Evolutionary conservation across 2,797 vertebrate species (phyloP), one percentile per base, ranked within the genome.

Genomic region (Sitta carolinensis): DNA sequence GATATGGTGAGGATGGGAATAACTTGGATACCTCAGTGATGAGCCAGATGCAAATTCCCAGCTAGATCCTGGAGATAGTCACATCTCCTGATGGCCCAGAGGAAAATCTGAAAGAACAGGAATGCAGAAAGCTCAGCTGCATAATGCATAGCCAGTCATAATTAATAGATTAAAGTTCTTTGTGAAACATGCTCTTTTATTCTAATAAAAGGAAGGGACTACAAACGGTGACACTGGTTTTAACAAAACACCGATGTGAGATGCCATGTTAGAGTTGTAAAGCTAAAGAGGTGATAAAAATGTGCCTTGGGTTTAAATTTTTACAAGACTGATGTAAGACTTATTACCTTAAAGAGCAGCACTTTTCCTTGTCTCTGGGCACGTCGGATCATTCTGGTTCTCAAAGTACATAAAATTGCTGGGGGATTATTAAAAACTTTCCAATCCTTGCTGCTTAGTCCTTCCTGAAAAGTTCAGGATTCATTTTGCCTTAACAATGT

Each of bases 121-220:
- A 90, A 94, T 90, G 94, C 66, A 20, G 34, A 74, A 88, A 91
- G 82, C 83, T 86, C 17, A 76, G 40, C 73, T 94, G 89, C 83
- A 79, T 91, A 88, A 90, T 90, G 87, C 87, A 79, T 30, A 42
- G 91, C 89, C 81, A n/a, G 51, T 77, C 87, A 75, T 89, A 89
- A 89, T 78, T 96, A 93, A 94, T 94, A 90, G 91, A 95, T 95
- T 75, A 61, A 81, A 88, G 67, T 76, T 84, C 79, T 92, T 84
- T 90, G 87, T 82, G 76, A 84, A 85, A 76, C 67, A 15, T 32
- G 79, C 43, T 45, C 89, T 94, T 94, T 91, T 77, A 52, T 93
- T 78, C 48, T 95, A 66, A 69, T 81, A 82, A 45, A 82, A 58
- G 47, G 55, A 70, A 51, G 38, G 54, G 30, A 43, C 72, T 70